phyloP scores from a whole-genome alignment of 2,797 vertebrate genomes.

The Neomorphus geoffroyi region DNA sequence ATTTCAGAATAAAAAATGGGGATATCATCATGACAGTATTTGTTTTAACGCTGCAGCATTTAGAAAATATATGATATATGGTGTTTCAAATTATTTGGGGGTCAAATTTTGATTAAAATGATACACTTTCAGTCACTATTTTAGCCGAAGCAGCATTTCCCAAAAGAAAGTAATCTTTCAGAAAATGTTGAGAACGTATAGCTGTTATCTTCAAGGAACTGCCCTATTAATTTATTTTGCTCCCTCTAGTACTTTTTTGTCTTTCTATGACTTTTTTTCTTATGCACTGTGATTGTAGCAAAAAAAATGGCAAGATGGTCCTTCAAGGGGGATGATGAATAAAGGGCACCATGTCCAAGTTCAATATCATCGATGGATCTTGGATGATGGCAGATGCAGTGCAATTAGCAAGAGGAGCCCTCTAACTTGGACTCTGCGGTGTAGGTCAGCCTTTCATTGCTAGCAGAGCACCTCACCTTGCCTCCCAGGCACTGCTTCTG shows the following conservation, averaged over 20 bases:
- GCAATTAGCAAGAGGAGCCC: not conserved
- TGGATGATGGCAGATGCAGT: not conserved
- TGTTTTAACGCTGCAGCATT: not conserved
- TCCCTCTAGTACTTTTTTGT: not conserved
- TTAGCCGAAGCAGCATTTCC: not conserved
- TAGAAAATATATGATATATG: not conserved
- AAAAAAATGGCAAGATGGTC: not conserved
- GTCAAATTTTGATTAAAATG: not conserved
- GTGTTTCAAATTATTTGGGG: accelerated
- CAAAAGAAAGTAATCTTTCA: not conserved
- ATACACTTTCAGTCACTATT: not conserved
- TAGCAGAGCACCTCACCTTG: not conserved
- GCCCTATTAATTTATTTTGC: not conserved
- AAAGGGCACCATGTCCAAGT: not conserved
- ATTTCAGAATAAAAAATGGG: not conserved
- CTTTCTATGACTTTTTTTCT: not conserved
- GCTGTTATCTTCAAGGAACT: accelerated
- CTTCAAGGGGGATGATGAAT: not conserved
- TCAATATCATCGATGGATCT: accelerated
- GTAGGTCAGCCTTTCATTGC: not conserved
- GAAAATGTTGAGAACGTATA: not conserved
- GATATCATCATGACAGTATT: not conserved
- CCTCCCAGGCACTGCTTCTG: not conserved
- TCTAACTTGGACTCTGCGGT: not conserved
- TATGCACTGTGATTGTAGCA: not conserved